phyloP scores from a whole-genome alignment of 2,113 vertebrate genomes.

The Eleginops maclovinus region DNA sequence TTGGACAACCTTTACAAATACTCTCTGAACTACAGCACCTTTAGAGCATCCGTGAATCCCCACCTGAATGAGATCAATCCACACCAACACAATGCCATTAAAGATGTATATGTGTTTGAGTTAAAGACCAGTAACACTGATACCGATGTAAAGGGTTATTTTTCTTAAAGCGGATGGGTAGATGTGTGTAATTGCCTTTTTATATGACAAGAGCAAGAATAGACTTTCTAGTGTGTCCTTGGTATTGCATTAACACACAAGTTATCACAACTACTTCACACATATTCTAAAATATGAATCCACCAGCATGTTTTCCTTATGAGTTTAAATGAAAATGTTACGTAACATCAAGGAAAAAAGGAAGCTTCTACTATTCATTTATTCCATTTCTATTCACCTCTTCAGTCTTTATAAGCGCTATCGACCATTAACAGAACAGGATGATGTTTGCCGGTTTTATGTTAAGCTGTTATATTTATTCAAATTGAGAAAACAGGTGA shows the following conservation, averaged over 20 bases:
- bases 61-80: too few relatives aligned
- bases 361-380: not conserved
- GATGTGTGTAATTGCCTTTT: too few relatives aligned
- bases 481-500: slow-evolving; percentile 17
- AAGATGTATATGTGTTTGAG: too few relatives aligned
- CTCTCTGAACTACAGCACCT: too few relatives aligned
- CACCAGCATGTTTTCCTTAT: not conserved
- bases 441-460: not conserved
- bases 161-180: too few relatives aligned
- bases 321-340: not conserved
- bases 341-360: not conserved
- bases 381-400: not conserved
- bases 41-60: too few relatives aligned
- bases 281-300: slow-evolving; percentile 4
- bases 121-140: too few relatives aligned
- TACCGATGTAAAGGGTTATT: too few relatives aligned
- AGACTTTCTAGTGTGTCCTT: not conserved
- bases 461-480: not conserved
- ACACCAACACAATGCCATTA: too few relatives aligned
- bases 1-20: too few relatives aligned
- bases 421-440: not conserved
- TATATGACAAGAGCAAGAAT: too few relatives aligned
- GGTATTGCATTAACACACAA: not conserved
- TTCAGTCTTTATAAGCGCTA: not conserved
- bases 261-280: not conserved